Base-by-base conservation (phyloP, 2,888 invertebrate species). In the Pedicia rivosa region DNA sequence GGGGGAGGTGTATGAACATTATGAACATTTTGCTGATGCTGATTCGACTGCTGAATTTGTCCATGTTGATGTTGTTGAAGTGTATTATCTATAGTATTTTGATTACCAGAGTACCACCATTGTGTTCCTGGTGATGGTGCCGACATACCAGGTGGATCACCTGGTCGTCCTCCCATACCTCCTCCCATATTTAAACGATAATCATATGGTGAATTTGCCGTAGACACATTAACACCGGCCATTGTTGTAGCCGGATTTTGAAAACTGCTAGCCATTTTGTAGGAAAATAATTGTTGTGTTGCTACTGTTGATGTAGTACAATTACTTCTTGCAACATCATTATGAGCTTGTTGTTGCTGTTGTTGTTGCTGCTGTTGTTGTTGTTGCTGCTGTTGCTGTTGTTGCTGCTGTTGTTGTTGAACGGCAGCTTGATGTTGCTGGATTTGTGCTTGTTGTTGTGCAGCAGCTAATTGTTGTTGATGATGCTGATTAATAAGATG, bases 231-330 rank as follows among this genome's bases (percentile, higher is more conserved):
- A 62, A 68, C 74, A 65, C 64, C 70, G 54, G 64, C 68, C 64
- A 70, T 70, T 55, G 70, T 74, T 62, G 71, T 74, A 63, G 69
- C 66, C 51, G 74, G 71, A 59, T 72, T 74, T 52, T 80, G 73
- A 68, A 83, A 82, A 59, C 78, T 79, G 59, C 78, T 77, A 52
- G 81, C 77, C 81, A 84, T 82, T 70, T 83, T 84, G 62, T 84
- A 84, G 44, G 78, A 76, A 59, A 82, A 83, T 49, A 82, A 67
- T 62, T 82, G 82, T 56, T 81, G 81, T 47, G 70, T 68, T 36
- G 66, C 65, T 44, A 67, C 67, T 44, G 65, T 67, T 43, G 68
- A 65, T 33, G 70, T 67, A 47, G 69, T 67, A 52, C 68, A 69
- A 51, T 69, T 67, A 44, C 65, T 69, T 42, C 67, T 67, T 37